phyloP scores from a whole-genome alignment of 2,888 invertebrate genomes.

The Nebria brevicollis region DNA sequence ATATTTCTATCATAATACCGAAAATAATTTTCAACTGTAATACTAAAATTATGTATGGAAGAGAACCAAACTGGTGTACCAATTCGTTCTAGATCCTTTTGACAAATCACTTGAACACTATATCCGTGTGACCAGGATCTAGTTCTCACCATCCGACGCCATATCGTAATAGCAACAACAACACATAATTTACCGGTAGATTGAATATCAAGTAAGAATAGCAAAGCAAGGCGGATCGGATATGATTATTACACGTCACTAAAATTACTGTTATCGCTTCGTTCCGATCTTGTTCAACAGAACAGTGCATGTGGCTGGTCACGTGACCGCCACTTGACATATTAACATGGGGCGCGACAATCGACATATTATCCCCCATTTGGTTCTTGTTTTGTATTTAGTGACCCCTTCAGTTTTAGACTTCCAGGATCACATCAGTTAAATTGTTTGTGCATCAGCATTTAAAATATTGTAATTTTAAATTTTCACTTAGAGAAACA shows the following conservation, averaged over 20 bases:
- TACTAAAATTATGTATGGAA: not conserved
- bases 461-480: too few relatives aligned
- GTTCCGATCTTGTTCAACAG: slow-evolving; percentile 10
- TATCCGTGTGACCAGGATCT: not conserved
- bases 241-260: slow-evolving; percentile 8
- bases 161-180: not conserved
- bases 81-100: not conserved
- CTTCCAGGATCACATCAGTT: not conserved
- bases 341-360: not conserved
- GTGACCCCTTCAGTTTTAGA: not conserved
- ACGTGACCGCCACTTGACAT: slow-evolving; percentile 24
- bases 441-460: too few relatives aligned
- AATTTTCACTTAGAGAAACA: too few relatives aligned
- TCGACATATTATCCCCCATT: not conserved
- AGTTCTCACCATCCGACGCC: not conserved
- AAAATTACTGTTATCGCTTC: slow-evolving; percentile 8
- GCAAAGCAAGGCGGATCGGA: not conserved
- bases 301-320: slow-evolving; percentile 30
- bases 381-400: not conserved
- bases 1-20: too few relatives aligned
- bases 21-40: too few relatives aligned
- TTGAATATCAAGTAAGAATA: not conserved
- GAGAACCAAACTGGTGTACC: not conserved
- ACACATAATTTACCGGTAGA: not conserved
- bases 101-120: not conserved